phyloP scores from a whole-genome alignment of 2,888 invertebrate genomes.

The Mechanitis mazaeus region DNA sequence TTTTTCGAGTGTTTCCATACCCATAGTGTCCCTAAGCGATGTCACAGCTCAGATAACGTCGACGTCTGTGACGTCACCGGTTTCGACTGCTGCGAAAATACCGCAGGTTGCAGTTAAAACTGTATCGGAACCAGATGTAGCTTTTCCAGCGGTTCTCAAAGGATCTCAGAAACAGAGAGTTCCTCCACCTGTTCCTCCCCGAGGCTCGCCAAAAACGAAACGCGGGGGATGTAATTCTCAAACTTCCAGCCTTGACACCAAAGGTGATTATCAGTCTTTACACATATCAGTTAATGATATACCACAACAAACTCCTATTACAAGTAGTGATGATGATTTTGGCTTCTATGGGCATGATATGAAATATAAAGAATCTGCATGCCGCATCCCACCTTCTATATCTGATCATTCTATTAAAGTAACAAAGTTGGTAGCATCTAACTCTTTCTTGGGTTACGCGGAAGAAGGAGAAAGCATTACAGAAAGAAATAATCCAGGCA shows the following conservation, averaged over 20 bases:
- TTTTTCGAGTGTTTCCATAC: conserved; percentile 35
- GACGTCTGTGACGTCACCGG: conserved; percentile 66
- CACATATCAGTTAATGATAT: conserved; percentile 61
- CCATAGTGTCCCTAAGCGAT: conserved; percentile 73
- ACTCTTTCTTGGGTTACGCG: conserved; percentile 58
- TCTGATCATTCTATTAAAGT: conserved; percentile 60
- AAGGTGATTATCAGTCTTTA: conserved; percentile 70
- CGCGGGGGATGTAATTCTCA: conserved; percentile 68
- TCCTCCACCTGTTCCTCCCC: conserved; percentile 92
- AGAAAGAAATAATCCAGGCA: conserved; percentile 52
- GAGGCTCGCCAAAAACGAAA: conserved; percentile 84
- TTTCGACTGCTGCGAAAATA: conserved; percentile 59
- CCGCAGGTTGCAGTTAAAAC: conserved; percentile 51
- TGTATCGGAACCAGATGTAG: conserved; percentile 72
- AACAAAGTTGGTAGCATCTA: conserved; percentile 57
- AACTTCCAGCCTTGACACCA: conserved; percentile 58
- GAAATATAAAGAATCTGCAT: conserved; percentile 63
- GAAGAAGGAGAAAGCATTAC: conserved; percentile 63
- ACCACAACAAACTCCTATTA: conserved; percentile 58
- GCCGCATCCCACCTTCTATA: conserved; percentile 55
- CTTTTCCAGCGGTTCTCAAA: conserved; percentile 86
- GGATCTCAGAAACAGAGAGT: conserved; percentile 85
- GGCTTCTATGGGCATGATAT: conserved; percentile 69
- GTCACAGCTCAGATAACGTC: conserved; percentile 74
- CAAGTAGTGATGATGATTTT: conserved; percentile 68